phyloP scores from a whole-genome alignment of 2,888 invertebrate genomes.

The Lithosia quadra region DNA sequence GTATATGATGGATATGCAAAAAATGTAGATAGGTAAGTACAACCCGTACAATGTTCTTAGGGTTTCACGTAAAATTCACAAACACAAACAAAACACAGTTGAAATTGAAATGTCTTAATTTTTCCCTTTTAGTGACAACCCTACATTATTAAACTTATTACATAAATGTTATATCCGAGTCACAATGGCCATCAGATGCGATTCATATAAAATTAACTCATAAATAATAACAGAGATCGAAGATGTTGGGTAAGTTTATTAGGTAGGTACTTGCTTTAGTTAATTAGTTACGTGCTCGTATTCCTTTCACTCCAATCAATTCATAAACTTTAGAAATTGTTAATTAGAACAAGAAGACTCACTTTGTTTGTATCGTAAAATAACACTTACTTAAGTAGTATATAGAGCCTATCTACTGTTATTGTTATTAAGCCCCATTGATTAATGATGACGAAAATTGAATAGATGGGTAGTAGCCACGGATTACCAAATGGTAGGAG shows the following conservation, averaged over 20 bases:
- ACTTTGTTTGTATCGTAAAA: neutral
- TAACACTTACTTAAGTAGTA: neutral
- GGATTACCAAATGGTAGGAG: too few species aligned
- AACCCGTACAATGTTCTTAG: too few species aligned
- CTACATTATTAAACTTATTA: neutral
- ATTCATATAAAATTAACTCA: neutral
- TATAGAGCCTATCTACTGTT: neutral
- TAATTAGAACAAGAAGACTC: neutral
- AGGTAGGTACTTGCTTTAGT: neutral
- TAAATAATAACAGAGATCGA: conserved; percentile 3
- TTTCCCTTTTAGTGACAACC: neutral
- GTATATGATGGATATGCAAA: too few species aligned
- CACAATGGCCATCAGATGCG: neutral
- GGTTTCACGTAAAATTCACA: too few species aligned
- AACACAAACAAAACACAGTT: neutral
- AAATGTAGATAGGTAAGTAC: too few species aligned
- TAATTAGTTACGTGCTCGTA: neutral
- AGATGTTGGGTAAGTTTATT: neutral
- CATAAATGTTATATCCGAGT: neutral
- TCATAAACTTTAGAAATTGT: neutral
- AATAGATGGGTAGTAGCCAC: too few species aligned
- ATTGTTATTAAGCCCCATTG: neutral
- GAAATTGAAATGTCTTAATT: too few species aligned
- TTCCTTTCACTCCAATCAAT: conserved; percentile 14
- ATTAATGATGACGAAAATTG: neutral